Base-by-base conservation (phyloP, 2,888 invertebrate species). In the Harmothoe impar region DNA sequence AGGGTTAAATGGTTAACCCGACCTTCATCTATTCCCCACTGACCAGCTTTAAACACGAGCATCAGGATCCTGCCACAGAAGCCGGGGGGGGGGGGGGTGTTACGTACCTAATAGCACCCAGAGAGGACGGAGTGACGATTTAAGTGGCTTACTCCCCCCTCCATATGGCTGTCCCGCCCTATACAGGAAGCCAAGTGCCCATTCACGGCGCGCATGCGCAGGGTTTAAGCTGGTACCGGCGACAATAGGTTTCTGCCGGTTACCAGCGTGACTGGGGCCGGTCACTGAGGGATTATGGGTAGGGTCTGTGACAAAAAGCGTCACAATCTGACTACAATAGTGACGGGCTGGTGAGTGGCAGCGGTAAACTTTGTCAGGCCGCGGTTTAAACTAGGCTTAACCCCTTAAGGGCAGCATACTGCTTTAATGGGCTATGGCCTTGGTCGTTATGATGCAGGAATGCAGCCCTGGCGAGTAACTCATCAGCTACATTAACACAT, bases 201-300 rank as follows among this genome's bases (percentile, higher is more conserved):
- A 35, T 81, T 81, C 43, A 81, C 17, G 10, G 15, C 5, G 62
- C 62, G 62, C 62, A 62, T 62, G 62, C 77, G 31, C 77, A 77
- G n/a, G 81, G 43, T 25, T 81, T 81, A 43, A 81, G 81, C 81
- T 81, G 81, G 81, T 81, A 5, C 81, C 81, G 23, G 81, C 43
- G 25, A 81, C 81, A 81, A 81, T 81, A n/a, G 81, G 35, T 35
- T 10, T 17, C 31, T 23, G 81, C 7, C 5, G 35, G 43, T 15
- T 20, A 81, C 81, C 81, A 81, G 81, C 81, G 81, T 81, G 81
- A 81, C 81, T 81, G 33, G 17, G 81, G 35, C 20, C 43, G 35
- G 35, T 33, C 20, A 35, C 7, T 20, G 35, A 23, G 15, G 81
- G 81, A 81, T 81, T 81, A 81, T n/a, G 81, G 81, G 35, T 7